Evolutionary conservation across 2,888 invertebrate genomes (phyloP), one percentile per base, ranked within the genome.

Genomic region (Latrodectus elegans): DNA sequence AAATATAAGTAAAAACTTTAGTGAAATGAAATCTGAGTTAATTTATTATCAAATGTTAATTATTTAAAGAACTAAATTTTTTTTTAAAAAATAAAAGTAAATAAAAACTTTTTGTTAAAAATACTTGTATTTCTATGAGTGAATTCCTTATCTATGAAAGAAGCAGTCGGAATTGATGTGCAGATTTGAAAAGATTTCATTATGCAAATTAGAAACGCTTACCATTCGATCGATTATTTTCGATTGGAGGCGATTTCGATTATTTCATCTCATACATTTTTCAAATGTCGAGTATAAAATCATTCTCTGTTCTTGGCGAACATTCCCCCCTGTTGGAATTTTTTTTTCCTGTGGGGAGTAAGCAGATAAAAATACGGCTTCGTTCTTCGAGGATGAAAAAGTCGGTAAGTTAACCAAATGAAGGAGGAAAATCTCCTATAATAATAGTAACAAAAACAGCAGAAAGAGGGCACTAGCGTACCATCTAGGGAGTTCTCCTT

Each of bases 321-420:
- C n/a, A 60, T 60, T 60, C 60, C 60, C 15, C n/a, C 60, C 60
- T 38, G 38, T 38, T 38, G 38, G n/a, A 60, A 60, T 60, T n/a
- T 60, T 60, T 10, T 60, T 60, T 15, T 60, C 14, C 60, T 60
- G 12, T 15, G 60, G 6, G n/a, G n/a, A 15, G n/a, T 60, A 15
- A 12, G n/a, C 60, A 12, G n/a, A 60, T n/a, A 60, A 60, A 60
- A 60, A 60, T 60, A 11, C 14, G n/a, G 12, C 60, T 12, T 8
- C n/a, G 12, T 60, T 15, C 60, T 60, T 60, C 1, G 38, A 38
- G 38, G 38, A 38, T 38, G 10, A 10, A 60, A 60, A 60, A 60
- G 60, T 60, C 38, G 38, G 38, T 38, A 38, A 38, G 38, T 68
- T 79, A 71, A 79, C 71, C 79, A 71, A 60, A 79, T 60, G 68